A percentile compares a stretch with the other conserved stretches of the same genome.
These are phyloP conservation scores for Cataglyphis cursor DNA, from an alignment of 2,888 invertebrate species.

Conservation along the genomic window DNA sequence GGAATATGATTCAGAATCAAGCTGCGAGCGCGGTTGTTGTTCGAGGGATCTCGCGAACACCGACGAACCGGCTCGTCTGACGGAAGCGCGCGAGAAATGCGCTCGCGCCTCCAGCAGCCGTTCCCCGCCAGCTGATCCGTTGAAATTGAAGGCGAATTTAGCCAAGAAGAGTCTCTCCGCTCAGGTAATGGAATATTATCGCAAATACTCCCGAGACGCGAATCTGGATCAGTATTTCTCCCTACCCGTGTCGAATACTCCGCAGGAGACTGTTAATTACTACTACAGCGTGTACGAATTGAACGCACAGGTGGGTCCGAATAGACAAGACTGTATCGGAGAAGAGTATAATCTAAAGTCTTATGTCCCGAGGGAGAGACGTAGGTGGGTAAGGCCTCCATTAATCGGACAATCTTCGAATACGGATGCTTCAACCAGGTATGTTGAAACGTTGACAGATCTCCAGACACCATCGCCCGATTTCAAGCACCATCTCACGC, in stretches of 20 bases:
- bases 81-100: slow-evolving; percentile 47
- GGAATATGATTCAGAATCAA: slow-evolving; percentile 84
- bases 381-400: slow-evolving; percentile 85
- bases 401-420: slow-evolving; percentile 84
- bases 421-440: slow-evolving; percentile 75
- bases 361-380: slow-evolving; percentile 81
- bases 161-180: slow-evolving; percentile 78
- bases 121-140: slow-evolving; percentile 60
- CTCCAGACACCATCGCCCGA: slow-evolving; percentile 76
- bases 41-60: slow-evolving; percentile 74
- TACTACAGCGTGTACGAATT: slow-evolving; percentile 78
- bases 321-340: slow-evolving; percentile 74
- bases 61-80: slow-evolving; percentile 43
- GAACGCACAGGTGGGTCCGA: slow-evolving; percentile 68
- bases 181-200: slow-evolving; percentile 89
- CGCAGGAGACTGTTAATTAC: slow-evolving; percentile 75
- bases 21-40: slow-evolving; percentile 77
- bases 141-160: slow-evolving; percentile 47
- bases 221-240: slow-evolving; percentile 91
- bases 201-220: slow-evolving; percentile 90
- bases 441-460: slow-evolving; percentile 72
- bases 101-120: slow-evolving; percentile 61
- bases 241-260: slow-evolving; percentile 73
- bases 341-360: slow-evolving; percentile 76
- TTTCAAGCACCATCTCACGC: slow-evolving; percentile 63